Evolutionary conservation across 2,113 vertebrate genomes (phyloP).

Genomic region (Sorex fumeus): DNA sequence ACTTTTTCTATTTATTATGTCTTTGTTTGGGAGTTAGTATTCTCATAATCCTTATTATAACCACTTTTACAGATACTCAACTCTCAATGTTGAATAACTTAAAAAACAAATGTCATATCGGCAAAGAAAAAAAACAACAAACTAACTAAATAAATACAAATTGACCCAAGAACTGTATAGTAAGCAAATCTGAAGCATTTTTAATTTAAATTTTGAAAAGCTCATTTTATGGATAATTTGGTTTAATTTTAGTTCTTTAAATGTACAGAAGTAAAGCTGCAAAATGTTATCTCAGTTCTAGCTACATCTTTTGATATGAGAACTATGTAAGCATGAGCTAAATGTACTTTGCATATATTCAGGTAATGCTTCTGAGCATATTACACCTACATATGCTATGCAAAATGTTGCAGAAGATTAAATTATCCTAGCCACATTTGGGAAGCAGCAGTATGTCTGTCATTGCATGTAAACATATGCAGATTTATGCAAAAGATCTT

Average conservation of each 20-base stretch:
- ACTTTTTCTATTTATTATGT: constrained; percentile 49
- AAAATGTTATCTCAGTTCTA: constrained; percentile 67
- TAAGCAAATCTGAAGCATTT: constrained; percentile 65
- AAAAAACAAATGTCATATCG: constrained; percentile 42
- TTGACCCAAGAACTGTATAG: constrained; percentile 44
- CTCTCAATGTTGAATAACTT: constrained; percentile 39
- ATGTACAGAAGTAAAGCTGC: constrained; percentile 1
- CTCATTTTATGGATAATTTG: constrained; percentile 71
- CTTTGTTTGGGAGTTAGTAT: constrained; percentile 49
- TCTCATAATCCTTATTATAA: constrained; percentile 53
- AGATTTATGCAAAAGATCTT: constrained; percentile 81
- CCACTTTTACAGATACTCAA: constrained; percentile 17
- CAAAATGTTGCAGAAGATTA: constrained; percentile 81
- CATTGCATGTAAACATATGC: constrained; percentile 75
- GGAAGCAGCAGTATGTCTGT: constrained; percentile 76
- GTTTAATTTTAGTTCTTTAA: constrained; percentile 68
- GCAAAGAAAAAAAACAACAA: constrained; percentile 22
- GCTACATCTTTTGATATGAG: constrained; percentile 63
- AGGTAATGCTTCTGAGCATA: constrained; percentile 74
- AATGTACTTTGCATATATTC: constrained; percentile 73
- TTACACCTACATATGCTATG: constrained; percentile 76
- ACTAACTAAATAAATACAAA: constrained; percentile 54
- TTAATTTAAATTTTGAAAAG: constrained; percentile 72
- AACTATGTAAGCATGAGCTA: constrained; percentile 75
- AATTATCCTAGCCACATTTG: constrained; percentile 75